Evolutionary conservation across 37 sponge, comb jelly and placozoan genomes (phyloP).

Genomic region (Oscarella lobularis): DNA sequence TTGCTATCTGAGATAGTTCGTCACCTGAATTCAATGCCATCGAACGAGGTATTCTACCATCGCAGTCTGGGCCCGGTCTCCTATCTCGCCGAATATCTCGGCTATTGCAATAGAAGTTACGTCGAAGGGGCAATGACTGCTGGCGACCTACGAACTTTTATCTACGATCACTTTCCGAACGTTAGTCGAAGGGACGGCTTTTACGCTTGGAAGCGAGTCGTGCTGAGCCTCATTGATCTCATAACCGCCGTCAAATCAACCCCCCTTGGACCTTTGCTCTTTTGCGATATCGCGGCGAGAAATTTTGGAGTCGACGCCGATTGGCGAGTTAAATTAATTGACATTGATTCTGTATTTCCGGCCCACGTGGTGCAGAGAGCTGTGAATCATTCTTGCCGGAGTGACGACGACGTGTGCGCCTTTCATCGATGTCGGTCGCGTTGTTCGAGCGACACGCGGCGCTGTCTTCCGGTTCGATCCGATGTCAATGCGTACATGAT

Average conservation of each 20-base stretch:
- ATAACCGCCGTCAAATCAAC: background rate
- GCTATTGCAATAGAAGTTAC: background rate
- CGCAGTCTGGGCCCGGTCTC: background rate
- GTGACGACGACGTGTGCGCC: background rate
- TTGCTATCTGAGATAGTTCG: constrained; percentile 3
- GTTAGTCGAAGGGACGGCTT: background rate
- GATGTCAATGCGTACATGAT: background rate
- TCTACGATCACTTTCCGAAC: background rate
- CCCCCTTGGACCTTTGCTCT: background rate
- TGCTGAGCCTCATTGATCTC: background rate
- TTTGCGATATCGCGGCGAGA: background rate
- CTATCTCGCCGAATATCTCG: background rate
- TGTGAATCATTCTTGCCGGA: background rate
- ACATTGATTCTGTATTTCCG: background rate
- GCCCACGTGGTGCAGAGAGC: background rate
- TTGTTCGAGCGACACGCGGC: background rate
- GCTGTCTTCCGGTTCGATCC: background rate
- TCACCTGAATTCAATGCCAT: background rate
- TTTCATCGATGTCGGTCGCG: background rate
- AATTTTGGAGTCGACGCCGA: background rate
- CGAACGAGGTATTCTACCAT: background rate
- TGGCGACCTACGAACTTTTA: background rate
- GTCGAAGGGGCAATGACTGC: background rate
- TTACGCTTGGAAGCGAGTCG: background rate
- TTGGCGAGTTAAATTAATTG: background rate